These are phyloP conservation scores for Pachyuromys duprasi DNA, from an alignment of 2,797 vertebrate species.

Conservation along the genomic window DNA sequence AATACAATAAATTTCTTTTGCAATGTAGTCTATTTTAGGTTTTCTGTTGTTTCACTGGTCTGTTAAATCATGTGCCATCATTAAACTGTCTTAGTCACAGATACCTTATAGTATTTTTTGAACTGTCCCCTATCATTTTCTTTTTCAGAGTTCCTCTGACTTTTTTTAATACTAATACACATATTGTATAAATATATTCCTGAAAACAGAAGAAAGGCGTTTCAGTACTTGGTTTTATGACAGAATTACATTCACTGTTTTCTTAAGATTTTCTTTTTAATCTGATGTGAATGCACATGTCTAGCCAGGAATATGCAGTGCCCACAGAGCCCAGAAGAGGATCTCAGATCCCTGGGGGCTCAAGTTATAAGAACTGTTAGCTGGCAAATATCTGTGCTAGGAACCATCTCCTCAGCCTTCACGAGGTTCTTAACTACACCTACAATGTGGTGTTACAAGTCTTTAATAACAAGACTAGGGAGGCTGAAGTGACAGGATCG, in stretches of 20 bases:
- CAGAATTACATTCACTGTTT: conserved; percentile 29
- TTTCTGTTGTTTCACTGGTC: conserved; percentile 2
- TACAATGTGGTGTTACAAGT: not conserved
- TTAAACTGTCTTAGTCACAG: not conserved
- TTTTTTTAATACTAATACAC: conserved; percentile 25
- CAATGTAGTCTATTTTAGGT: not conserved
- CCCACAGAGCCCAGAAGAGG: not conserved
- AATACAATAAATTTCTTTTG: conserved; percentile 18
- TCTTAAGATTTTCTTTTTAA: not conserved
- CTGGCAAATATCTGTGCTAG: not conserved
- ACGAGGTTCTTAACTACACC: not conserved
- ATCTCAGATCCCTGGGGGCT: not conserved
- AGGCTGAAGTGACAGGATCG: not conserved
- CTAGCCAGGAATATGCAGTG: not conserved
- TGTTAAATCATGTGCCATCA: not conserved
- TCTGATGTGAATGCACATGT: not conserved
- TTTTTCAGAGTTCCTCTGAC: conserved; percentile 19
- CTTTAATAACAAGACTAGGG: not conserved
- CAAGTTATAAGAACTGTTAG: not conserved
- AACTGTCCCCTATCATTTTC: not conserved
- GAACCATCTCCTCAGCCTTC: not conserved
- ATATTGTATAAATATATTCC: not conserved
- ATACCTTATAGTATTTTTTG: not conserved
- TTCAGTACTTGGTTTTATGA: conserved; percentile 32
- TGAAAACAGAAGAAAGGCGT: conserved; percentile 42